Base-by-base conservation (phyloP, 2,113 vertebrate genomes). In the Echinops telfairi region DNA sequence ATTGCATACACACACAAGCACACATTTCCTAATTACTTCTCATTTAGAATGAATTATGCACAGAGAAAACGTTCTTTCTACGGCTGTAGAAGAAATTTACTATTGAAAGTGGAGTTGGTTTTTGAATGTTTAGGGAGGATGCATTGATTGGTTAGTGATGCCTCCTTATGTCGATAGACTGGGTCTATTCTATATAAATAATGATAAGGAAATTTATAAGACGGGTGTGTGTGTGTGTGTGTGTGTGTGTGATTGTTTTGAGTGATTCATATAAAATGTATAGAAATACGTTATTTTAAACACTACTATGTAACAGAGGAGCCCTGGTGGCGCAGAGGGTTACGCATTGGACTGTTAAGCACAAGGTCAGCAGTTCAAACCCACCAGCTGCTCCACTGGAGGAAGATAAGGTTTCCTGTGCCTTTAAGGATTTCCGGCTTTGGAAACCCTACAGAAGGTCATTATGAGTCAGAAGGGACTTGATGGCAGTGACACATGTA, bases 271-370 rank as follows among this genome's bases (percentile, higher is more conserved):
- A 27, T 93, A 71, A 82, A 95, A 31, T 91, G 29, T 82, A 36
- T 58, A 86, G 64, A 36, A 87, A 29, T 82, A 19, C 70, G 76
- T 83, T 86, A 89, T 22, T 64, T 83, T 88, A 90, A 81, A 43
- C 29, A 77, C 11, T 88, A 27, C 15, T 47, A 62, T 62, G 60
- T 23, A 62, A 62, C 22, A 62, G 60, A 62, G 47, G 12, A 53
- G 47, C 47, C 47, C 47, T 53, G 47, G 47, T 53, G 47, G 47
- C 47, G 12, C 12, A 53, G 47, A 2, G 47, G 47, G 47, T 53
- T 40, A 40, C 40, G 7, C 40, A 7, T 40, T 53, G 47, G 47
- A 9, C 47, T 53, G 10, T 53, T 53, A 53, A 53, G 5, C 47
- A 53, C 47, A 53, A 53, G 47, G 12, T 14, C 47, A 53, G 47